Evolutionary conservation across 2,113 vertebrate species (phyloP).

Genomic region (Athene cunicularia): DNA sequence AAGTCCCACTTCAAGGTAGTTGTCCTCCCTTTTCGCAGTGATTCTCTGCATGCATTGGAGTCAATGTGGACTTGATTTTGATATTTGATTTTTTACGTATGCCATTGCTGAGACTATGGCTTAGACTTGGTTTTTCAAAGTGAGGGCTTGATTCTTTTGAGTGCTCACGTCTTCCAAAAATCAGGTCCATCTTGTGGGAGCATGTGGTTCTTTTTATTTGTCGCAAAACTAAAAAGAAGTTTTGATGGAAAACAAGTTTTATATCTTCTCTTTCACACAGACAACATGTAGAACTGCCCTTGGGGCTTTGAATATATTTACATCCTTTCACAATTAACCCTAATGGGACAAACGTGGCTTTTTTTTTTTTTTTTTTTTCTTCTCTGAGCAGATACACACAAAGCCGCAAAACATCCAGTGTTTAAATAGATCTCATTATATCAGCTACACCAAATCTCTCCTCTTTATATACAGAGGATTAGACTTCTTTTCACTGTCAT

Average conservation of each 20-base stretch:
- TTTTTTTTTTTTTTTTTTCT: conserved; percentile 50
- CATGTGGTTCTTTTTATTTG: conserved; percentile 58
- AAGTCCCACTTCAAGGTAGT: not conserved
- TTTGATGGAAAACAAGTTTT: conserved; percentile 66
- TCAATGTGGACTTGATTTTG: not conserved
- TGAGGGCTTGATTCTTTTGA: not conserved
- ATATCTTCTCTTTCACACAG: conserved; percentile 62
- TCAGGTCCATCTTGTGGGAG: not conserved
- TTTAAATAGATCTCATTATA: conserved; percentile 80
- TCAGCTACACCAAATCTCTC: conserved; percentile 72
- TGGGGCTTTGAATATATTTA: conserved; percentile 75
- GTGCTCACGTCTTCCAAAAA: not conserved
- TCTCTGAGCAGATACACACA: conserved; percentile 64
- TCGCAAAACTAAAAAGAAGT: conserved; percentile 59
- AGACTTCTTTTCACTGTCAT: conserved; percentile 80
- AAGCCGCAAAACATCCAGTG: conserved; percentile 74
- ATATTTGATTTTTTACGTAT: not conserved
- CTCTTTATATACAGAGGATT: conserved; percentile 77
- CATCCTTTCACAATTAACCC: conserved; percentile 77
- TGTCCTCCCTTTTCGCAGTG: not conserved
- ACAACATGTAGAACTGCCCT: conserved; percentile 65
- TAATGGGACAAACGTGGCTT: conserved; percentile 72
- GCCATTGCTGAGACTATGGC: not conserved
- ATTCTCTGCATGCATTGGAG: not conserved
- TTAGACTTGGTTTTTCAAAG: conserved; percentile 16